These are phyloP conservation scores for Orchestes rusci DNA, from an alignment of 2,888 invertebrate species.

Conservation along the genomic window DNA sequence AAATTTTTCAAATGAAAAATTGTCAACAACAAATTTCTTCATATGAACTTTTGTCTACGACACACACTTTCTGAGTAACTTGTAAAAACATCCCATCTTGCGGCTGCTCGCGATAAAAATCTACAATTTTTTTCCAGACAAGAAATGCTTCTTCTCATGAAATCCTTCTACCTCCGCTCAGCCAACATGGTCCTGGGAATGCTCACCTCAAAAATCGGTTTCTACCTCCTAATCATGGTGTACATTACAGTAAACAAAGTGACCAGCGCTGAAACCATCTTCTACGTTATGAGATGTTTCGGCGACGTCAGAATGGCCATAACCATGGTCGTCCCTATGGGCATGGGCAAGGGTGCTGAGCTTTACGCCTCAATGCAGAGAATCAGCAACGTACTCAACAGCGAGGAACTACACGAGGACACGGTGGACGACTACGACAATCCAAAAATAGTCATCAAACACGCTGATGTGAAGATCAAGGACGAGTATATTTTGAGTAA, in stretches of 20 bases:
- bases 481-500: constrained; percentile 40
- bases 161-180: constrained; percentile 30
- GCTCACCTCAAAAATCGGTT: constrained; percentile 30
- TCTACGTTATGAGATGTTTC: constrained; percentile 31
- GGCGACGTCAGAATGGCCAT: constrained; percentile 27
- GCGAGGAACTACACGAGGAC: constrained; percentile 39
- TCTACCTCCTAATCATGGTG: constrained; percentile 32
- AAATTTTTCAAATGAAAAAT: no score
- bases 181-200: constrained; percentile 33
- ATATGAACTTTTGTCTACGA: no score
- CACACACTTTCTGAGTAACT: no score
- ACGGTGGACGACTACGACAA: constrained; percentile 29
- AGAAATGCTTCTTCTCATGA: constrained; percentile 30
- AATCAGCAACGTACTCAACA: constrained; percentile 36
- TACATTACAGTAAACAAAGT: constrained; percentile 29
- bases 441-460: constrained; percentile 29
- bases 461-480: constrained; percentile 30
- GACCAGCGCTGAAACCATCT: constrained; percentile 31
- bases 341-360: constrained; percentile 31
- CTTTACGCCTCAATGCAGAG: constrained; percentile 29
- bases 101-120: no score
- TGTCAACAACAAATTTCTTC: no score
- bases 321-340: constrained; percentile 28
- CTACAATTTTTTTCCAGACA: constrained; percentile 29
- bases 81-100: no score